phyloP scores from a whole-genome alignment of 2,113 vertebrate species.

The Pluvianellus socialis region DNA sequence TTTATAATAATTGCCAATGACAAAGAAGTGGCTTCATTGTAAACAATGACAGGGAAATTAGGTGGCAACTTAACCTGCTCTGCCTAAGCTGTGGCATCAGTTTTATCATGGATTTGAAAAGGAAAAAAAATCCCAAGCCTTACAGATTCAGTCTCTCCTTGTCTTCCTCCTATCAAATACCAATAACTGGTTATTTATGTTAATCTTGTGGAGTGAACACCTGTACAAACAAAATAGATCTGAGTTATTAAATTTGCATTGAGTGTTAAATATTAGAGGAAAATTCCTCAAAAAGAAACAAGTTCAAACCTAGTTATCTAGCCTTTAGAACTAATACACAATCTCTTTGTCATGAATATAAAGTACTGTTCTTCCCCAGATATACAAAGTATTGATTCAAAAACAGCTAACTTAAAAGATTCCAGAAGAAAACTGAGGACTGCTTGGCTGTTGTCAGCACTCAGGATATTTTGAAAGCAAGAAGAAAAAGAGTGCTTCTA shows the following conservation, averaged over 20 bases:
- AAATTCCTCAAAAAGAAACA: background rate
- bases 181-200: background rate
- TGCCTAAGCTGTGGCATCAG: background rate
- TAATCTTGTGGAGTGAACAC: background rate
- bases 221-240: background rate
- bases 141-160: background rate
- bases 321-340: background rate
- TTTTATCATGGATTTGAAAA: background rate
- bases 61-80: background rate
- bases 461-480: background rate
- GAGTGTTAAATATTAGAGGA: background rate
- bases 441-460: background rate
- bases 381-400: background rate
- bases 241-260: background rate
- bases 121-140: background rate
- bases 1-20: background rate
- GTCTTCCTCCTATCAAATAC: background rate
- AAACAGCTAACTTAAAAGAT: background rate
- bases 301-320: background rate
- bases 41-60: background rate
- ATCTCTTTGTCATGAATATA: background rate
- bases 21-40: background rate
- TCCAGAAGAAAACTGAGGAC: background rate
- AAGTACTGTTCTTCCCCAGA: background rate
- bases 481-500: background rate